phyloP scores from a whole-genome alignment of 2,113 vertebrate genomes.

The Aleadryas rufinucha region DNA sequence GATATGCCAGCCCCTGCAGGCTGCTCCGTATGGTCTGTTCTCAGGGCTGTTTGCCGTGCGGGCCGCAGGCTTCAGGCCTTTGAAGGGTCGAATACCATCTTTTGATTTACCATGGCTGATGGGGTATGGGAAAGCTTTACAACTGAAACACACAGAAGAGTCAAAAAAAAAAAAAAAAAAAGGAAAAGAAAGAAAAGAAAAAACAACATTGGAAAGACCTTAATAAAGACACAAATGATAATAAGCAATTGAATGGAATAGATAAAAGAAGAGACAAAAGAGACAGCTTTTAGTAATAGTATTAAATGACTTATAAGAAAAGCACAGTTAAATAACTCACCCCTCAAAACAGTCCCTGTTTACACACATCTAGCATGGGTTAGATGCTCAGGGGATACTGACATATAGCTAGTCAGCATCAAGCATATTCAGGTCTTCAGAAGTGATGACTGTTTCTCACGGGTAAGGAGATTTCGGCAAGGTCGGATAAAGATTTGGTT shows the following conservation, averaged over 20 bases:
- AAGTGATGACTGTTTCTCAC: background rate
- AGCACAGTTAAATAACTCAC: slow-evolving; percentile 51
- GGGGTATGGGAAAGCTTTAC: slow-evolving; percentile 63
- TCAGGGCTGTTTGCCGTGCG: slow-evolving; percentile 94
- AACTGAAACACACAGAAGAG: slow-evolving; percentile 61
- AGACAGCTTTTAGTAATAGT: slow-evolving; percentile 30
- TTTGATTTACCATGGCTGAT: slow-evolving; percentile 90
- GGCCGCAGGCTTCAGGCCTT: slow-evolving; percentile 99
- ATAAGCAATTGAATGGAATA: slow-evolving; percentile 38
- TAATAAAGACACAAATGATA: slow-evolving; percentile 53
- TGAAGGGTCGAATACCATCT: slow-evolving; percentile 99
- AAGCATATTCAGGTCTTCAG: background rate
- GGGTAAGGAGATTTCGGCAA: background rate
- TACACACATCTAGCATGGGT: background rate
- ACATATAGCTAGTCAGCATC: background rate
- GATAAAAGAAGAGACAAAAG: slow-evolving; percentile 24
- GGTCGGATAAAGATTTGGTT: background rate
- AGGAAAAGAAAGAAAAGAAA: background rate
- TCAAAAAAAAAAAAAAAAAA: background rate
- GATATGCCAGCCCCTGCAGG: slow-evolving; percentile 81
- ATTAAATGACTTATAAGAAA: slow-evolving; percentile 33
- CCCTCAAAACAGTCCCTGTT: slow-evolving; percentile 77
- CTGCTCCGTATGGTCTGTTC: slow-evolving; percentile 87
- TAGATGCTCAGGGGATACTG: background rate
- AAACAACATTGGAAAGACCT: slow-evolving; percentile 15